Conservation (phyloP, 1,140 invertebrate species). For the Drusus annulatus region DNA sequence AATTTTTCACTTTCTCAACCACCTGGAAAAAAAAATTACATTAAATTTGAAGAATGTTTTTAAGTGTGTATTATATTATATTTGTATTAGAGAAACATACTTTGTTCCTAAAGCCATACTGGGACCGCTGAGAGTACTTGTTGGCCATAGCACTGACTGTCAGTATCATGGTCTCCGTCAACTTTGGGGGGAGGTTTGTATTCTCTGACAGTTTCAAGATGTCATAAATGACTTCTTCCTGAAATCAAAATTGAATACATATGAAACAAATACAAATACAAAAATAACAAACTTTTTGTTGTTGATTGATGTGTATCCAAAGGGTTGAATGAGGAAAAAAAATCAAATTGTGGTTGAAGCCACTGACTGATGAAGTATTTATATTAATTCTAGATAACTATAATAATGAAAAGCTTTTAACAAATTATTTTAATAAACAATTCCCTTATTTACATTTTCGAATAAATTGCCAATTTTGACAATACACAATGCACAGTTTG, state of each 20-base stretch:
- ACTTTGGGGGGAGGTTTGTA: conserved; percentile 70
- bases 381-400: too few species aligned
- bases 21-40: conserved; percentile 60
- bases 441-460: too few species aligned
- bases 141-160: conserved; percentile 76
- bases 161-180: conserved; percentile 77
- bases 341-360: too few species aligned
- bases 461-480: too few species aligned
- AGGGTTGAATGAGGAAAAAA: too few species aligned
- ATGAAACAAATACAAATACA: too few species aligned
- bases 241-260: conserved; percentile 22
- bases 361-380: too few species aligned
- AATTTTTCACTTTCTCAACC: conserved; percentile 69
- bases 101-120: conserved; percentile 58
- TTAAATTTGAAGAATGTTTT: not conserved
- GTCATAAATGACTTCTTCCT: conserved; percentile 74
- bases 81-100: conserved; percentile 22
- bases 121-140: conserved; percentile 61
- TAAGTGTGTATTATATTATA: not conserved
- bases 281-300: too few species aligned
- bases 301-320: too few species aligned
- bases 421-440: too few species aligned
- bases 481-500: too few species aligned
- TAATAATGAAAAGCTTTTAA: too few species aligned
- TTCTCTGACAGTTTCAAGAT: conserved; percentile 69